A percentile compares a stretch with the other conserved stretches of the same genome.
phyloP scores from a whole-genome alignment of 2,113 vertebrate genomes.

The Callochromis pleurospilus region DNA sequence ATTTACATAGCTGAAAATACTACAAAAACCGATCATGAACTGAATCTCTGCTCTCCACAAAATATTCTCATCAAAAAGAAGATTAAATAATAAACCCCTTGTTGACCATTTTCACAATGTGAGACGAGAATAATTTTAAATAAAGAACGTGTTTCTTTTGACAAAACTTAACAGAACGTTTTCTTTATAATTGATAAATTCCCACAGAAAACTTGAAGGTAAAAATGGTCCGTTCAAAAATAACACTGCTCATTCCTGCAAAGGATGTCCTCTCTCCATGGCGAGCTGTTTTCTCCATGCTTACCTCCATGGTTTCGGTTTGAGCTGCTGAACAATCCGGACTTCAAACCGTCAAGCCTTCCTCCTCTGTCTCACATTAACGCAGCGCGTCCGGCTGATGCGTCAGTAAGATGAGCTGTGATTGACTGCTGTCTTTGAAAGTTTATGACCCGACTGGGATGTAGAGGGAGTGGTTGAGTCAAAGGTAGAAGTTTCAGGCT shows the following conservation, averaged over 20 bases:
- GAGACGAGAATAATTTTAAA: constrained; percentile 13
- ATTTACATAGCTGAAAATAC: background rate
- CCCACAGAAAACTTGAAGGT: background rate
- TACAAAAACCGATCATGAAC: constrained; percentile 1
- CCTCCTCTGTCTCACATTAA: background rate
- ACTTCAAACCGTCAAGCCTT: background rate
- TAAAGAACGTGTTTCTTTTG: background rate
- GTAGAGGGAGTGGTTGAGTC: constrained; percentile 19
- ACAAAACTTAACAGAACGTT: background rate
- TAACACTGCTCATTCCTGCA: constrained; percentile 43
- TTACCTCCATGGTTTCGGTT: background rate
- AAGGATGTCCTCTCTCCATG: background rate
- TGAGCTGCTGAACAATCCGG: background rate
- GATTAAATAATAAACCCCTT: background rate
- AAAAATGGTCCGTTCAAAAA: constrained; percentile 13
- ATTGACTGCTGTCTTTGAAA: constrained; percentile 34
- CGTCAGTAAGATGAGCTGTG: constrained; percentile 38
- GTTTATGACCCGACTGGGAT: constrained; percentile 23
- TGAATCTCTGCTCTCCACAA: background rate
- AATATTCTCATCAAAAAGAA: background rate
- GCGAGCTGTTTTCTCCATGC: background rate
- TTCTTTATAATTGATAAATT: background rate
- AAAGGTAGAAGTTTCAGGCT: constrained; percentile 50
- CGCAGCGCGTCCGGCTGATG: background rate
- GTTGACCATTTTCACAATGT: background rate